These are phyloP conservation scores for Drosophila rellima DNA, from an alignment of 2,888 invertebrate genomes.

Conservation along the genomic window DNA sequence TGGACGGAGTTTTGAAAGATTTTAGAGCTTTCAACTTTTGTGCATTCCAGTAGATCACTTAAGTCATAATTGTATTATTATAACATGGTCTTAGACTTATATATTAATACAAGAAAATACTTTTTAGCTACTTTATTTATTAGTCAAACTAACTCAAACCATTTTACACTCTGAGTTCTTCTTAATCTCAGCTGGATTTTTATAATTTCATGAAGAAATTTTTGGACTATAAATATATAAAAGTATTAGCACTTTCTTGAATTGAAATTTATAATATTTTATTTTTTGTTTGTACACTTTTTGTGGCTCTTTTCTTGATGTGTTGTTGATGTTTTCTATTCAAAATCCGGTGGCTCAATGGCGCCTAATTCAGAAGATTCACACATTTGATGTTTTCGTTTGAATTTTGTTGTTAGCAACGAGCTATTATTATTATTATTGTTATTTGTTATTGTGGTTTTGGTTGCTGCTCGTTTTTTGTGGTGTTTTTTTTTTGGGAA, in stretches of 20 bases:
- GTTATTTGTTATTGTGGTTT: slow-evolving; percentile 12
- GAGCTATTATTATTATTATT: slow-evolving; percentile 36
- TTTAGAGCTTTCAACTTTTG: background rate
- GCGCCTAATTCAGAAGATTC: slow-evolving; percentile 55
- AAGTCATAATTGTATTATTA: background rate
- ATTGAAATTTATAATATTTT: slow-evolving; percentile 28
- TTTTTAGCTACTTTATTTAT: no score
- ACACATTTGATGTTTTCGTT: slow-evolving; percentile 46
- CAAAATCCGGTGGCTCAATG: slow-evolving; percentile 43
- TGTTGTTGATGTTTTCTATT: slow-evolving; percentile 48
- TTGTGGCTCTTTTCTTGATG: slow-evolving; percentile 10
- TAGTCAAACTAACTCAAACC: no score
- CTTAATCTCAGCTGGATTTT: no score
- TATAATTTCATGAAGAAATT: no score
- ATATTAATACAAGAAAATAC: background rate
- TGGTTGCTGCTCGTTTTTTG: slow-evolving; percentile 12
- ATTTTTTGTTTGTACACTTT: slow-evolving; percentile 15
- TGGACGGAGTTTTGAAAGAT: background rate
- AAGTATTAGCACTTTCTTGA: background rate
- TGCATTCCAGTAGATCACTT: background rate
- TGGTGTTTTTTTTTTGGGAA: slow-evolving; percentile 16
- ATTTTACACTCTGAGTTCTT: no score
- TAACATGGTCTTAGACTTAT: background rate
- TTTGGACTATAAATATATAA: background rate
- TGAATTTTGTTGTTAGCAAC: slow-evolving; percentile 58